Base-by-base conservation (phyloP, 2,113 vertebrate species). In the Cygnus atratus region DNA sequence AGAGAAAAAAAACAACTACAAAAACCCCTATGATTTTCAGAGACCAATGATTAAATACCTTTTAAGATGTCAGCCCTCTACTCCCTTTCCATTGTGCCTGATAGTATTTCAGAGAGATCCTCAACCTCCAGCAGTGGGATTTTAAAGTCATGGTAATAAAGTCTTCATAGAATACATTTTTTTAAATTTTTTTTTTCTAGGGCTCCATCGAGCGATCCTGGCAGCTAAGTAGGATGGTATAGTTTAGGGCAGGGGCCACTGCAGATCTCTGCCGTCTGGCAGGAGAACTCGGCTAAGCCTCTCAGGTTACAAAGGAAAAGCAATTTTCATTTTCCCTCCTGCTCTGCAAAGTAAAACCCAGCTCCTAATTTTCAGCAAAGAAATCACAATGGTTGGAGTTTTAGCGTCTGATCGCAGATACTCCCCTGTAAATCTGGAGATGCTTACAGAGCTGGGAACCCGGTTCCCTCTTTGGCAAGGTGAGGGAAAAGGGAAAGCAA, bases 171-270 rank as follows among this genome's bases (percentile, higher is more conserved):
- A 91, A 94, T 95, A 35, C 84, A 87, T 95, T 37, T 37, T 37
- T n/a, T n/a, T n/a, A n/a, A n/a, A 10, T 39, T 39, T 39, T 39
- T 11, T 62, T 11, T 94, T 82, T 43, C 76, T 92, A 44, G 61
- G 14, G 72, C 71, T 93, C 66, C 37, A 11, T 70, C 87, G 65
- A 87, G 77, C 44, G 75, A 68, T 68, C 43, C 86, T 96, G 85
- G 63, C 57, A 86, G 66, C 62, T 58, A n/a, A 89, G 48, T 21
- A 82, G 58, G 88, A 63, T 89, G 95, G 91, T 74, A 76, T 33
- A 89, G 63, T 96, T 93, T 76, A 93, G 86, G 92, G 87, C 63
- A 96, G 87, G 84, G 55, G 90, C 84, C 91, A 87, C 62, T 92
- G 96, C 81, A 83, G 88, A 43, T 89, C 84, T 87, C 22, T 89